Evolutionary conservation across 2,888 invertebrate genomes (phyloP).

Genomic region (Tineola bisselliella): DNA sequence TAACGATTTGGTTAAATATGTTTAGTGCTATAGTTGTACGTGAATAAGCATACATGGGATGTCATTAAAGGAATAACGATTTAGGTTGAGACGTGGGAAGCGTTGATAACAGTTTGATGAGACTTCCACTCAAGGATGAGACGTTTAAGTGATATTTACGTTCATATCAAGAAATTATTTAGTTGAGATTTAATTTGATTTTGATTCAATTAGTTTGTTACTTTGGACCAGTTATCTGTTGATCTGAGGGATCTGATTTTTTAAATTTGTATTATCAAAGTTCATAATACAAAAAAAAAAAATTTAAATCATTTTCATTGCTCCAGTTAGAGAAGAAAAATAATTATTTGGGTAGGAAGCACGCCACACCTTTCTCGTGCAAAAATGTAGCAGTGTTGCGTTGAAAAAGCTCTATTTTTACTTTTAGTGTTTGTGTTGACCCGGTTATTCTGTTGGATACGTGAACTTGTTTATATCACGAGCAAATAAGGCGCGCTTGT

Average conservation of each 20-base stretch:
- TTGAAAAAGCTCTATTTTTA: conserved; percentile 33
- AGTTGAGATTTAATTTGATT: not conserved
- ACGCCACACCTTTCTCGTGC: conserved; percentile 21
- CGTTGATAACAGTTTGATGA: conserved; percentile 49
- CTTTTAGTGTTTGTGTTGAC: conserved; percentile 45
- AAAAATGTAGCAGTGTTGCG: conserved; percentile 33
- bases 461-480: conserved; percentile 9
- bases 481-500: not conserved
- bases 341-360: not conserved
- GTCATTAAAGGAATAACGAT: conserved; percentile 28
- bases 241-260: too few relatives aligned
- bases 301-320: too few relatives aligned
- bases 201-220: not conserved
- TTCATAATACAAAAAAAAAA: too few relatives aligned
- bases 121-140: conserved; percentile 23
- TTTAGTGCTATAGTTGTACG: conserved; percentile 19
- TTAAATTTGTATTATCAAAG: too few relatives aligned
- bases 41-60: conserved; percentile 34
- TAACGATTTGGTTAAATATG: not conserved
- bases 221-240: too few relatives aligned
- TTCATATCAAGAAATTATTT: not conserved
- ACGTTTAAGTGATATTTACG: not conserved
- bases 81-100: conserved; percentile 28
- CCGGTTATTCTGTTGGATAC: conserved; percentile 30
- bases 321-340: not conserved